Conservation (phyloP, 2,888 invertebrate species). For the Phortica okadai region DNA sequence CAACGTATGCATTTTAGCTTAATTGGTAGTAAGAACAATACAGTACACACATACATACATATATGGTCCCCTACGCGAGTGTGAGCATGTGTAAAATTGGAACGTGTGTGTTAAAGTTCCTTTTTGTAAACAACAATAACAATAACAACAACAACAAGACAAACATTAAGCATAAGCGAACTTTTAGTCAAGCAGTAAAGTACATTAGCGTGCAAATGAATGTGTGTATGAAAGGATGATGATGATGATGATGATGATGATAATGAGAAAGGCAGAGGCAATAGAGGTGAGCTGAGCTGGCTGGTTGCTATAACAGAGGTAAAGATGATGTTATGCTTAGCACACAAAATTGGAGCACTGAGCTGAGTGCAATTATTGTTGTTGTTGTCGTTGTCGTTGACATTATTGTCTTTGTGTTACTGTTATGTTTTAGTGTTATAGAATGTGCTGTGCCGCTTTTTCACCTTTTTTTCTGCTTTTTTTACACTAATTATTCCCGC, state of each 20-base stretch:
- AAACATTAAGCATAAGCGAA: neutral
- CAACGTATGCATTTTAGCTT: conserved; percentile 22
- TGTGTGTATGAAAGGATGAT: too few relatives aligned
- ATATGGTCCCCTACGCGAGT: neutral
- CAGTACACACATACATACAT: neutral
- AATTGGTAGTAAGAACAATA: conserved; percentile 17
- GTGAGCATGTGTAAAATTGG: neutral
- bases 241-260: too few relatives aligned
- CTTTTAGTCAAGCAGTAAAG: neutral
- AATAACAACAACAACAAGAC: neutral
- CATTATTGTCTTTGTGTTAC: conserved; percentile 1
- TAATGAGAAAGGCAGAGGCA: too few relatives aligned
- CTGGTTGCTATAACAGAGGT: neutral
- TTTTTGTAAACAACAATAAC: neutral
- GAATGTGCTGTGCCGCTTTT: neutral
- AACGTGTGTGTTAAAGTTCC: neutral
- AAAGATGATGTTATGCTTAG: too few relatives aligned
- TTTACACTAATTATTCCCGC: conserved; percentile 37
- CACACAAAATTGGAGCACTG: too few relatives aligned
- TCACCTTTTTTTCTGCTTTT: neutral
- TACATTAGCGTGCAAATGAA: too few relatives aligned
- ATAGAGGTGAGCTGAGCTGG: too few relatives aligned
- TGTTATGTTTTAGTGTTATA: too few relatives aligned
- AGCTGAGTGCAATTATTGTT: neutral
- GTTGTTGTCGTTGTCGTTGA: conserved; percentile 4